phyloP scores from a whole-genome alignment of 1,140 invertebrate genomes.

The Ganaspis sp. region DNA sequence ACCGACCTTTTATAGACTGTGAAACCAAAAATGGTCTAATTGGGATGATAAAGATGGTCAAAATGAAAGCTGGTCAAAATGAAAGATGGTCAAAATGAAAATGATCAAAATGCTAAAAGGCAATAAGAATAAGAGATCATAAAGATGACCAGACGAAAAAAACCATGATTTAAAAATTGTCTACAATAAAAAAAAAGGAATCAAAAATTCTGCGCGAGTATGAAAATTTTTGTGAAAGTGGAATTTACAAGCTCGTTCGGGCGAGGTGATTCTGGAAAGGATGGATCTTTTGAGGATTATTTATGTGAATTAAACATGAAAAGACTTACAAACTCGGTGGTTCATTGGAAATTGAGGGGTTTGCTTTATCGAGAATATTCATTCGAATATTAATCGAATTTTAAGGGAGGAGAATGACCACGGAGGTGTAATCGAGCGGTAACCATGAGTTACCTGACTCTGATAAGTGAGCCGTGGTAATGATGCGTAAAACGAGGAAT shows the following conservation, averaged over 20 bases:
- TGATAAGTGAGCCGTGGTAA: constrained; percentile 28
- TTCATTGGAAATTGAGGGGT: constrained; percentile 7
- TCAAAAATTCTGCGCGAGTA: too few species aligned
- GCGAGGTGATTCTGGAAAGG: neutral
- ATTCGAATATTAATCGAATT: constrained; percentile 26
- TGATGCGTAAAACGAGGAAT: constrained; percentile 31
- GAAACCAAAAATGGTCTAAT: too few species aligned
- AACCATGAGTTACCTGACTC: constrained; percentile 27
- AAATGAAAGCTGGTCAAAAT: too few species aligned
- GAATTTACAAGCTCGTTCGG: neutral
- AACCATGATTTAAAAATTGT: too few species aligned
- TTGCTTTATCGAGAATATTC: constrained; percentile 25
- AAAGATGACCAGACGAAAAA: too few species aligned
- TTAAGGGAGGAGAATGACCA: neutral
- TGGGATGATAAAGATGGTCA: too few species aligned
- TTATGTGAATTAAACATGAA: constrained; percentile 18
- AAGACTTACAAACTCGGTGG: constrained; percentile 18
- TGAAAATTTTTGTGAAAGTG: neutral
- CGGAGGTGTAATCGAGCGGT: constrained; percentile 17
- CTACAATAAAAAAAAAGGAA: too few species aligned
- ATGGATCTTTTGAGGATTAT: neutral
- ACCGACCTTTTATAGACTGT: too few species aligned
- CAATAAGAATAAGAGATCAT: too few species aligned
- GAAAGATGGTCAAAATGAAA: neutral
- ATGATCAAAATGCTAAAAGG: too few species aligned